Conservation (phyloP, 2,888 invertebrate genomes). For the Oscheius sp. region DNA sequence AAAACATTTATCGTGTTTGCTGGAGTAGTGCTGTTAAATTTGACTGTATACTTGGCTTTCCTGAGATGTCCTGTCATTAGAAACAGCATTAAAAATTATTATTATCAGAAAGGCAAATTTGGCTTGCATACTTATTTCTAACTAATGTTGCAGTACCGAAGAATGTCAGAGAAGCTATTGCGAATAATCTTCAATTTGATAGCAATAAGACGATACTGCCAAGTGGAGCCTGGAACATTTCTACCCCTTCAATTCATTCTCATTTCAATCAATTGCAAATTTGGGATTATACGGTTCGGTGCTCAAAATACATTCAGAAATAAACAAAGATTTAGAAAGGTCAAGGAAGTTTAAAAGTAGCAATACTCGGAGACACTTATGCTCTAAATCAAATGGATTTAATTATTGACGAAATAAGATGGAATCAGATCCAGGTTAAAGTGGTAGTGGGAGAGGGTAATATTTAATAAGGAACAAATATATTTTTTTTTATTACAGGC, state of each 20-base stretch:
- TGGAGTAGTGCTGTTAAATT: no score
- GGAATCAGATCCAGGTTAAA: constrained; percentile 2
- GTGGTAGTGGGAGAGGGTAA: background rate
- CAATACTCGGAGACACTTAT: constrained; percentile 14
- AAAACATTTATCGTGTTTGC: no score
- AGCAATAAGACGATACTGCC: no score
- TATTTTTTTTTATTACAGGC: background rate
- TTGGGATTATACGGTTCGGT: background rate
- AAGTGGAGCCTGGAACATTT: background rate
- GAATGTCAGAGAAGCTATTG: background rate
- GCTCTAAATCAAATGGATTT: background rate
- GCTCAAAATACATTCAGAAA: no score
- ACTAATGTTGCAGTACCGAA: background rate
- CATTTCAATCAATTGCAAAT: background rate
- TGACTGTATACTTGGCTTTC: no score
- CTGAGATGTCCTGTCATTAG: no score
- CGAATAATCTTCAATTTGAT: background rate
- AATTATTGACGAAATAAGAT: background rate
- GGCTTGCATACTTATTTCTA: background rate
- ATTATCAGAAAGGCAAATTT: background rate
- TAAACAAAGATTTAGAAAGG: background rate
- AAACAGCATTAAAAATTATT: no score
- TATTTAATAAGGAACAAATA: background rate
- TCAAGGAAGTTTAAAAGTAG: background rate
- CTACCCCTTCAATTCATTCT: background rate